phyloP scores from a whole-genome alignment of 2,888 invertebrate species.

The Euproctis similis region DNA sequence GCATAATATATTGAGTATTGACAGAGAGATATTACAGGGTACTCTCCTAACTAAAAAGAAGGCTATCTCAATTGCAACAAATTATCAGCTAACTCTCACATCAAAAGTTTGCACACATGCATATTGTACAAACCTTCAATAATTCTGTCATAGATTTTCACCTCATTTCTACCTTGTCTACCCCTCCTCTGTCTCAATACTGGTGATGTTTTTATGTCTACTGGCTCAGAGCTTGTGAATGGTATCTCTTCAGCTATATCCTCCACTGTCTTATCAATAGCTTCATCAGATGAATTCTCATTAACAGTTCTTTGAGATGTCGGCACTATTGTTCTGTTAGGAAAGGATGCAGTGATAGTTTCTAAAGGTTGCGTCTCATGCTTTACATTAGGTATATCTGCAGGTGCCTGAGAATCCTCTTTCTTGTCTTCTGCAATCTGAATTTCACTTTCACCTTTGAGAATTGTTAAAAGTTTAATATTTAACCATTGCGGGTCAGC shows the following conservation, averaged over 20 bases:
- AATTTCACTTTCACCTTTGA: conserved; percentile 29
- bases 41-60: no score
- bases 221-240: conserved; percentile 35
- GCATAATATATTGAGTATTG: no score
- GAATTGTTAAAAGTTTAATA: conserved; percentile 44
- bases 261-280: conserved; percentile 15
- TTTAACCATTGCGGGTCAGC: conserved; percentile 72
- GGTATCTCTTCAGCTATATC: conserved; percentile 32
- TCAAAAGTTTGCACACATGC: no score
- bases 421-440: conserved; percentile 8
- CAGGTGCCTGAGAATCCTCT: neutral
- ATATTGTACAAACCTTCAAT: conserved; percentile 53
- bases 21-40: no score
- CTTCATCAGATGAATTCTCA: conserved; percentile 20
- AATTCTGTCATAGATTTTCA: conserved; percentile 69
- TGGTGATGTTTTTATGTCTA: conserved; percentile 63
- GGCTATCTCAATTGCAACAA: no score
- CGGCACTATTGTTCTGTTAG: conserved; percentile 29
- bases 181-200: conserved; percentile 55
- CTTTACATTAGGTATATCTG: conserved; percentile 5
- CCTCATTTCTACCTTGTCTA: conserved; percentile 60
- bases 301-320: conserved; percentile 21
- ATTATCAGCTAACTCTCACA: no score
- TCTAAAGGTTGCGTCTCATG: conserved; percentile 24
- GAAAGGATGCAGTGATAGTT: conserved; percentile 28